Evolutionary conservation across 2,797 vertebrate genomes (phyloP).

Genomic region (Trachurus trachurus): DNA sequence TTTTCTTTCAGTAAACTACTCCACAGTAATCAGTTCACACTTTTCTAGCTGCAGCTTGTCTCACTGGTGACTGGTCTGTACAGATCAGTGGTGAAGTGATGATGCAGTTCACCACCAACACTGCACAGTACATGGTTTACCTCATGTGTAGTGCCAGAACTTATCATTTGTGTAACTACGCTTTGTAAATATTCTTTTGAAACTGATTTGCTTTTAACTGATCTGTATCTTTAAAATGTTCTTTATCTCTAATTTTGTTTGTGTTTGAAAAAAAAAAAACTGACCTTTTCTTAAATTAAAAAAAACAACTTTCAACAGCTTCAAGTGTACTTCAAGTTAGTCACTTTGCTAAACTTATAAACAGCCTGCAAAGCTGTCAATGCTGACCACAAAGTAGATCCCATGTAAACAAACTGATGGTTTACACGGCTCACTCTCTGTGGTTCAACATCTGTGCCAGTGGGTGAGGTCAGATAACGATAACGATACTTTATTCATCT

Average conservation of each 20-base stretch:
- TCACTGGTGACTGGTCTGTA: not conserved
- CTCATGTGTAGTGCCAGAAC: constrained; percentile 41
- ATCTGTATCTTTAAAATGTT: constrained; percentile 50
- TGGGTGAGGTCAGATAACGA: too few relatives aligned
- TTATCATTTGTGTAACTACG: constrained; percentile 47
- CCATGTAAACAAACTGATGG: too few relatives aligned
- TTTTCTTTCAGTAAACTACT: not conserved
- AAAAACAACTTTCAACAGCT: constrained; percentile 5
- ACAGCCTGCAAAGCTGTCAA: not conserved
- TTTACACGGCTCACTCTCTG: too few relatives aligned
- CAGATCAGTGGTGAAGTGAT: not conserved
- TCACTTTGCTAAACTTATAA: not conserved
- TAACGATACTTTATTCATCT: too few relatives aligned
- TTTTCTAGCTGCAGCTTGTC: not conserved
- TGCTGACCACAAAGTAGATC: too few relatives aligned
- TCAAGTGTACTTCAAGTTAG: not conserved
- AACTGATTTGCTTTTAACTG: constrained; percentile 45
- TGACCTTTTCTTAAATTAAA: constrained; percentile 69
- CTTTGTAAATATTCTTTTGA: constrained; percentile 72
- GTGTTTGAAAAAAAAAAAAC: constrained; percentile 50
- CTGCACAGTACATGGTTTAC: not conserved
- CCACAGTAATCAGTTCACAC: not conserved
- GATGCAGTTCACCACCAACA: constrained; percentile 5
- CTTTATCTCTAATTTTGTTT: constrained; percentile 48
- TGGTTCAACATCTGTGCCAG: too few relatives aligned